Evolutionary conservation across 1,140 invertebrate genomes (phyloP), one percentile per base, ranked within the genome.

Genomic region (Dermatophagoides farinae): DNA sequence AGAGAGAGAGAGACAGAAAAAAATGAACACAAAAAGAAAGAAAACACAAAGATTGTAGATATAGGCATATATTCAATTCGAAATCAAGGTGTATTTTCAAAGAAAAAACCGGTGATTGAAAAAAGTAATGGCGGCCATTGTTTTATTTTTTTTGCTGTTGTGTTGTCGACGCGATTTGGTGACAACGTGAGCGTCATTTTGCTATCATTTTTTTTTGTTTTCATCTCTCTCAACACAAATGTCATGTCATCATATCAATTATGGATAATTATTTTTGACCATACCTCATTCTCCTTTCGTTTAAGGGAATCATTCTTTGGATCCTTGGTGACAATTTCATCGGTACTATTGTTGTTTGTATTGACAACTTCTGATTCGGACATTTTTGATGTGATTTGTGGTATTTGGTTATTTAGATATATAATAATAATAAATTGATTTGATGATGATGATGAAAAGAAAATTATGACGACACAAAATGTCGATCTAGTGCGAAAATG

Each of bases 221-320:
- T 31, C 31, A 31, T 31, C 8, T 31, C 31, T n/a, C n/a, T n/a
- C 2, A 18, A 43, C 4, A 43, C 41, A 14, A 50, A 25, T 25
- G 47, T 12, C 12, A 11, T 14, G 47, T 23, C 18, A 50, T 20
- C 12, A 50, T 50, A 50, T 4, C 4, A 1, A 50, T 43, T 50
- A 14, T 18, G 47, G n/a, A 50, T 39, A 2, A 2, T 20, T 1
- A 38, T 39, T 12, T 2, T 43, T 43, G 12, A 16, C 6, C 43
- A 37, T 58, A 60, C 58, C 58, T 60, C 58, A 37, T 60, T 60
- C 1, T 46, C 58, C 43, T 47, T 60, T 50, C 58, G 41, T 49
- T 60, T 60, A 16, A 60, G 44, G 11, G 57, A 58, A 23, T 60
- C 58, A 47, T 47, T 60, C 44, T 60, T 60, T 40, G 58, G 22